These are phyloP conservation scores for Xestia ashworthii DNA, from an alignment of 2,888 invertebrate genomes.

Conservation along the genomic window DNA sequence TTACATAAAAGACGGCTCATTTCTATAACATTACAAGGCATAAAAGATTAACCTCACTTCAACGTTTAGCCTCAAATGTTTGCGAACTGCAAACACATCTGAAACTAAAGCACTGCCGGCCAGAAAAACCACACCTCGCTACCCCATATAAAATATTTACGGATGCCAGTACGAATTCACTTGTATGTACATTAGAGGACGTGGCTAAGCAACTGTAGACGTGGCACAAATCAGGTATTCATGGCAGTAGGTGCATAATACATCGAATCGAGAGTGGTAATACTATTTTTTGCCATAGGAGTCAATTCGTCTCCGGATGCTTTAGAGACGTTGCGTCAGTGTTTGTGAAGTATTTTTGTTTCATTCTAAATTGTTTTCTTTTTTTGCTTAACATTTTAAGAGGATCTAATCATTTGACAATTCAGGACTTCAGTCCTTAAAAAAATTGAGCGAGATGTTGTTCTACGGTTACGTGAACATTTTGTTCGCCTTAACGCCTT, in stretches of 20 bases:
- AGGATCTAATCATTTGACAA: background rate
- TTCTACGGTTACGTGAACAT: background rate
- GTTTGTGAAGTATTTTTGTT: background rate
- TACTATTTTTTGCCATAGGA: constrained; percentile 52
- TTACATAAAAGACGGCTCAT: background rate
- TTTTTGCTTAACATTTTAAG: background rate
- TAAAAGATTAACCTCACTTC: background rate
- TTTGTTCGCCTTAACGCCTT: background rate
- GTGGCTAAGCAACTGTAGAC: constrained; percentile 64
- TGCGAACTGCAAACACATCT: constrained; percentile 3
- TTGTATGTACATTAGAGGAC: constrained; percentile 59
- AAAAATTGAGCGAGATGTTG: background rate
- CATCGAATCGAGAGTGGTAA: constrained; percentile 71
- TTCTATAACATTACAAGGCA: background rate
- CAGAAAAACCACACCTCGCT: constrained; percentile 15
- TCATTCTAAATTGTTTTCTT: background rate
- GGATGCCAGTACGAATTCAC: constrained; percentile 58
- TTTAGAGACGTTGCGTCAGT: background rate
- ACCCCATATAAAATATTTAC: constrained; percentile 52
- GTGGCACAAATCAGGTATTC: constrained; percentile 69
- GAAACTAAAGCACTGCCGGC: constrained; percentile 2
- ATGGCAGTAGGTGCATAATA: constrained; percentile 73
- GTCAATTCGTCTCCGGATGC: constrained; percentile 17
- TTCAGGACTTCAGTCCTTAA: background rate
- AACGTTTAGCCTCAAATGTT: constrained; percentile 5